Evolutionary conservation across 92 coral and sea anemone species (phyloP).

Genomic region (Paragorgia papillata): DNA sequence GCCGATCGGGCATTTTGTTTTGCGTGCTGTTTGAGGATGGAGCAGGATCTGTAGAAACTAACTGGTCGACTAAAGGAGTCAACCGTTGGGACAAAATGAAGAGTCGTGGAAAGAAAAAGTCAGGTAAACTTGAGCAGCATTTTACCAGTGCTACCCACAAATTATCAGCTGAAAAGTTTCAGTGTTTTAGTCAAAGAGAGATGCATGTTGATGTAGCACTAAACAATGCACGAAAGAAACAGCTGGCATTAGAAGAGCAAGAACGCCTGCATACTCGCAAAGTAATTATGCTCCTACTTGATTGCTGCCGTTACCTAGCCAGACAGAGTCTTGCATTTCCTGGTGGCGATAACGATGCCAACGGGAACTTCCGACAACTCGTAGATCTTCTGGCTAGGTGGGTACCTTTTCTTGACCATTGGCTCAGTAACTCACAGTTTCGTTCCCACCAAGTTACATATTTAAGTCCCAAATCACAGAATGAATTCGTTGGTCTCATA

Average conservation of each 20-base stretch:
- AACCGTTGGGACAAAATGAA: neutral
- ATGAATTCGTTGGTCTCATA: neutral
- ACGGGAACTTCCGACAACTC: conserved; percentile 1
- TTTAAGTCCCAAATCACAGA: neutral
- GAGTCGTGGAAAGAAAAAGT: neutral
- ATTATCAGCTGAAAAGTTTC: neutral
- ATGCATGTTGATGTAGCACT: neutral
- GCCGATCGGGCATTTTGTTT: neutral
- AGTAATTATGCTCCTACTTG: neutral
- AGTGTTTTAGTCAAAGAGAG: neutral
- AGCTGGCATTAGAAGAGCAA: neutral
- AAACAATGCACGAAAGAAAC: neutral
- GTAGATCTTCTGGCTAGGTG: neutral
- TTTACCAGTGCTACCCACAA: neutral
- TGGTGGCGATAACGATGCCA: neutral
- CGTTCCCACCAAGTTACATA: neutral
- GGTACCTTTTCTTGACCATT: neutral
- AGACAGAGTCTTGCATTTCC: conserved; percentile 8
- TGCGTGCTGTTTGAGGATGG: conserved; percentile 8
- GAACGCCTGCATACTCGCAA: neutral
- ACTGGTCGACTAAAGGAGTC: neutral
- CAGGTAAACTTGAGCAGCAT: neutral
- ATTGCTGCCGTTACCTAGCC: neutral
- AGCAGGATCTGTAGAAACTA: neutral
- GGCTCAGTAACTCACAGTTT: neutral